These are phyloP conservation scores for Carassius carassius DNA, from an alignment of 2,113 vertebrate species.

Conservation along the genomic window DNA sequence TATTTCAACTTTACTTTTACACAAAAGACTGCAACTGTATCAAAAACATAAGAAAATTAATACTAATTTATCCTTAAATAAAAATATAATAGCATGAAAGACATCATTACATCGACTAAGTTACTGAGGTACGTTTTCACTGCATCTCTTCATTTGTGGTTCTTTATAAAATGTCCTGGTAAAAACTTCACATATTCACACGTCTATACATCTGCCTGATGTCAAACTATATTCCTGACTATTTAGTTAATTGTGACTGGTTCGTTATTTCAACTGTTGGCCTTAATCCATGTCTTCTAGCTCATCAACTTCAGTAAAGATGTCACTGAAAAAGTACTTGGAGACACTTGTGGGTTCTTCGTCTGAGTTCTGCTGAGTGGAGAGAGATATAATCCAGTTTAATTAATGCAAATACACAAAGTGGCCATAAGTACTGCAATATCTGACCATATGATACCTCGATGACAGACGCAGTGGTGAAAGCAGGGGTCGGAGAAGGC, in stretches of 20 bases:
- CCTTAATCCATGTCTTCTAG: conserved; percentile 36
- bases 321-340: conserved; percentile 90
- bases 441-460: background rate
- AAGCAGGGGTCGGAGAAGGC: background rate
- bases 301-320: conserved; percentile 91
- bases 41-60: background rate
- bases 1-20: background rate
- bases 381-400: background rate
- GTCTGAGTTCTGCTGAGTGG: conserved; percentile 62
- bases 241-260: background rate
- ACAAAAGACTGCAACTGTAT: background rate
- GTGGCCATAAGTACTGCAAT: background rate
- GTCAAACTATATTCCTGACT: background rate
- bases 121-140: background rate
- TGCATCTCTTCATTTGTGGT: background rate
- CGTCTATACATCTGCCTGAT: background rate
- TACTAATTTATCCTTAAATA: background rate
- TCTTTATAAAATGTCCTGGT: background rate
- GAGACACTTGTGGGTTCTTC: conserved; percentile 81
- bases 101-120: background rate
- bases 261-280: background rate
- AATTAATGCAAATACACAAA: background rate
- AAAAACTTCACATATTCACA: background rate
- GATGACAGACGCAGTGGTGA: background rate
- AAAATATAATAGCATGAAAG: background rate